A percentile compares a stretch with the other conserved stretches of the same genome.
These are phyloP conservation scores for Amphibalanus amphitrite DNA, from an alignment of 1,140 invertebrate species.

Conservation along the genomic window DNA sequence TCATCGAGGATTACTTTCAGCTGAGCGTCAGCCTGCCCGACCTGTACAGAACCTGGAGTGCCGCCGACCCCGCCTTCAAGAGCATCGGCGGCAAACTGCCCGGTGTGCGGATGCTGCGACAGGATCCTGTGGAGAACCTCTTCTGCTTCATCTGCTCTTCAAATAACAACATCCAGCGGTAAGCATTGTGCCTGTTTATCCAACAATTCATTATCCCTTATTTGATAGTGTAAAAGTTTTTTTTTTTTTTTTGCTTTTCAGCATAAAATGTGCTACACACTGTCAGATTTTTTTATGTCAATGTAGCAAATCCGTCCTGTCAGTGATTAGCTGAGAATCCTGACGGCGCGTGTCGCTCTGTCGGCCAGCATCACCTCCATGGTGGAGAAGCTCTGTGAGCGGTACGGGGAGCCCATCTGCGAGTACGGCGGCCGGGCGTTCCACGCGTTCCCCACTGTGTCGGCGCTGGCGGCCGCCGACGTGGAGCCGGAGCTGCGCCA, in stretches of 20 bases:
- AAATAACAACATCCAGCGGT: slow-evolving; percentile 87
- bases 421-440: slow-evolving; percentile 43
- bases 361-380: slow-evolving; percentile 58
- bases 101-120: slow-evolving; percentile 76
- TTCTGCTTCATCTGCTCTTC: slow-evolving; percentile 95
- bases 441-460: slow-evolving; percentile 62
- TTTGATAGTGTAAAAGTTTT: too few relatives aligned
- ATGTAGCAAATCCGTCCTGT: too few relatives aligned
- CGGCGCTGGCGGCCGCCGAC: slow-evolving; percentile 34
- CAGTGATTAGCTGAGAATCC: too few relatives aligned
- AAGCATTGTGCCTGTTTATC: slow-evolving; percentile 17
- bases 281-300: slow-evolving; percentile 4
- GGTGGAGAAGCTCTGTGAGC: slow-evolving; percentile 71
- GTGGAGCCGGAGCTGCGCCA: slow-evolving; percentile 52
- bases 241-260: too few relatives aligned
- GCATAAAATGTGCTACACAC: neutral
- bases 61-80: slow-evolving; percentile 52
- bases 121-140: slow-evolving; percentile 81
- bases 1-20: slow-evolving; percentile 31
- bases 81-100: slow-evolving; percentile 44
- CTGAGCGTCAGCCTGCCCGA: slow-evolving; percentile 22
- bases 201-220: too few relatives aligned
- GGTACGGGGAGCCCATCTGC: slow-evolving; percentile 62
- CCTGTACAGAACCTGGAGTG: slow-evolving; percentile 55
- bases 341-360: too few relatives aligned